A percentile compares a stretch with the other conserved stretches of the same genome.
Evolutionary conservation across 2,797 vertebrate genomes (phyloP).

Genomic region (Borostomias antarcticus): DNA sequence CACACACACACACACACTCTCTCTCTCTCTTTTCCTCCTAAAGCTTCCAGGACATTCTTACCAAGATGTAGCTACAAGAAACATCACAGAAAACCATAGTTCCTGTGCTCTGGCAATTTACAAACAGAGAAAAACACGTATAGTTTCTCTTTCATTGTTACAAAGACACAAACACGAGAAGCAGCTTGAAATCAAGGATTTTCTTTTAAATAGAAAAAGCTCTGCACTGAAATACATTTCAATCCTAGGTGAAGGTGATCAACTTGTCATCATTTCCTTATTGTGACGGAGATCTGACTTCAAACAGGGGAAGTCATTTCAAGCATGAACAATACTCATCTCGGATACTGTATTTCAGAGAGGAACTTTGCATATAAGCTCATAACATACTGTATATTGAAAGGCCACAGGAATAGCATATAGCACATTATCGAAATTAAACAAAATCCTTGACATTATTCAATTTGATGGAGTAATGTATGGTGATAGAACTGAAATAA

Average conservation of each 20-base stretch:
- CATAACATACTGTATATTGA: constrained; percentile 73
- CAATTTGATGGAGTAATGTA: constrained; percentile 54
- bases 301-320: constrained; percentile 55
- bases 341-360: constrained; percentile 62
- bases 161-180: constrained; percentile 75
- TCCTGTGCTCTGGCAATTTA: constrained; percentile 81
- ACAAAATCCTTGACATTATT: constrained; percentile 55
- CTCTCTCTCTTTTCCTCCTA: constrained; percentile 44
- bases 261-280: constrained; percentile 49
- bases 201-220: constrained; percentile 72
- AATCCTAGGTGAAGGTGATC: constrained; percentile 61
- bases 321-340: constrained; percentile 60
- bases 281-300: constrained; percentile 46
- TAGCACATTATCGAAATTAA: constrained; percentile 70
- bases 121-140: constrained; percentile 77
- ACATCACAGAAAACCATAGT: constrained; percentile 78
- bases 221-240: constrained; percentile 68
- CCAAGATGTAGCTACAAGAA: constrained; percentile 76
- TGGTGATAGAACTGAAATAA: constrained; percentile 47
- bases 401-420: constrained; percentile 85
- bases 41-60: constrained; percentile 57
- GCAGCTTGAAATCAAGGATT: constrained; percentile 77
- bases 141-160: constrained; percentile 71
- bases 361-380: constrained; percentile 80
- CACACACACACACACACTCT: constrained; percentile 8